phyloP scores from a whole-genome alignment of 2,888 invertebrate species.

The Lithophane socia region DNA sequence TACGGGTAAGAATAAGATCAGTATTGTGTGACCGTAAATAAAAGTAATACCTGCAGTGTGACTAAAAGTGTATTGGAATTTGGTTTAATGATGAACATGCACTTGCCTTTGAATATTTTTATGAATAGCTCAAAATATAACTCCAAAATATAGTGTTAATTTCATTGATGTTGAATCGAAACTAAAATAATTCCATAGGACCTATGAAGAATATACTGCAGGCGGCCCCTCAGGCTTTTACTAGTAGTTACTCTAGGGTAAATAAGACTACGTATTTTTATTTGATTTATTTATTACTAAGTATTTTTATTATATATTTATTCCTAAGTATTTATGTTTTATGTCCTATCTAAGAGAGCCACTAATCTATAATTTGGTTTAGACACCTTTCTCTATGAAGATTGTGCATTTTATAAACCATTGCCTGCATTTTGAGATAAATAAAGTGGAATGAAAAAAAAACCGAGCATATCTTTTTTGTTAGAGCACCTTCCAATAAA shows the following conservation, averaged over 20 bases:
- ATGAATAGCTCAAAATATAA: not conserved
- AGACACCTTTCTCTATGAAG: not conserved
- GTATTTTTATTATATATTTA: no score
- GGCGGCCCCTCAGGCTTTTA: not conserved
- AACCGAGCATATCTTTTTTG: not conserved
- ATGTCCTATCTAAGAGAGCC: not conserved
- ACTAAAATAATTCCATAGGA: not conserved
- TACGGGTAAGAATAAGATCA: slow-evolving; percentile 40
- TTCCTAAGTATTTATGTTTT: no score
- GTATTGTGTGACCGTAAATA: slow-evolving; percentile 35
- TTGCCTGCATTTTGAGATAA: not conserved
- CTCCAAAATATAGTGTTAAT: not conserved
- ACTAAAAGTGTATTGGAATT: slow-evolving; percentile 28
- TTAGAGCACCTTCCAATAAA: not conserved
- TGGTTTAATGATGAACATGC: slow-evolving; percentile 16
- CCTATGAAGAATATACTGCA: not conserved
- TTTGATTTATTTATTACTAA: no score
- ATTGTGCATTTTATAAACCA: not conserved
- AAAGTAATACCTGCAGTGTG: slow-evolving; percentile 35
- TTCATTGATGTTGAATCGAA: not conserved
- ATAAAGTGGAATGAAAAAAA: not conserved
- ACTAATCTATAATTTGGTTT: no score
- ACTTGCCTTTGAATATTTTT: slow-evolving; percentile 6
- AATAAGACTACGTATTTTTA: no score
- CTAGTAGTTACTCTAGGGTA: no score